Conservation (phyloP, 2,888 invertebrate species). For the Cylloceria caligata region DNA sequence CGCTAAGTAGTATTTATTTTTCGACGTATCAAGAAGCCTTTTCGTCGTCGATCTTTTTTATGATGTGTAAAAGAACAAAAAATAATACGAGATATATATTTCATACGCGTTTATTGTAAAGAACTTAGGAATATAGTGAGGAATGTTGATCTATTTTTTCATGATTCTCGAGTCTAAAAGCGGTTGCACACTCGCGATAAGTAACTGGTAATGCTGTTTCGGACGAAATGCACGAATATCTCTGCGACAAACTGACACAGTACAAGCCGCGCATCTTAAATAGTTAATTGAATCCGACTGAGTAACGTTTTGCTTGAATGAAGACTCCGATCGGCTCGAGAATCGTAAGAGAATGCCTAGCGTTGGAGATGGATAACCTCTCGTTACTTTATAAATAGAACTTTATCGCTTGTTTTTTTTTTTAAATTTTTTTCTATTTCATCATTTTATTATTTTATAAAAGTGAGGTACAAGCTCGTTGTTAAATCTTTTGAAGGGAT, state of each 20-base stretch:
- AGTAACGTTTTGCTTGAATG: constrained; percentile 18
- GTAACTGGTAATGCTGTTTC: constrained; percentile 15
- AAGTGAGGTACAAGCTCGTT: neutral
- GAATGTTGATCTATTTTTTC: constrained; percentile 52
- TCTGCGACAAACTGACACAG: constrained; percentile 35
- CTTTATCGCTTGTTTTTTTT: neutral
- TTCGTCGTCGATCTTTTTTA: constrained; percentile 43
- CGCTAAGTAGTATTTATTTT: constrained; percentile 59
- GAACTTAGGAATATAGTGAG: constrained; percentile 32
- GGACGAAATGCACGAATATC: constrained; percentile 1
- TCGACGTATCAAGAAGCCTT: constrained; percentile 55
- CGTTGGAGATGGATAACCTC: neutral
- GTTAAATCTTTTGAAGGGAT: neutral
- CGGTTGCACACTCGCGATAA: constrained; percentile 17
- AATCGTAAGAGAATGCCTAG: constrained; percentile 27
- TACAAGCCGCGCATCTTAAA: constrained; percentile 37
- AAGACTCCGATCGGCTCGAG: neutral
- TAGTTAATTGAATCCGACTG: constrained; percentile 16
- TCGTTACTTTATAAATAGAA: neutral
- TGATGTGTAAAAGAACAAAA: constrained; percentile 16
- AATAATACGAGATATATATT: constrained; percentile 47
- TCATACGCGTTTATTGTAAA: constrained; percentile 58
- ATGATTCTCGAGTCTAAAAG: constrained; percentile 29
- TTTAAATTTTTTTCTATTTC: neutral
- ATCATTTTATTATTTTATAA: neutral